Evolutionary conservation across 2,888 invertebrate species (phyloP).

Genomic region (Drepanosiphum platanoidis): DNA sequence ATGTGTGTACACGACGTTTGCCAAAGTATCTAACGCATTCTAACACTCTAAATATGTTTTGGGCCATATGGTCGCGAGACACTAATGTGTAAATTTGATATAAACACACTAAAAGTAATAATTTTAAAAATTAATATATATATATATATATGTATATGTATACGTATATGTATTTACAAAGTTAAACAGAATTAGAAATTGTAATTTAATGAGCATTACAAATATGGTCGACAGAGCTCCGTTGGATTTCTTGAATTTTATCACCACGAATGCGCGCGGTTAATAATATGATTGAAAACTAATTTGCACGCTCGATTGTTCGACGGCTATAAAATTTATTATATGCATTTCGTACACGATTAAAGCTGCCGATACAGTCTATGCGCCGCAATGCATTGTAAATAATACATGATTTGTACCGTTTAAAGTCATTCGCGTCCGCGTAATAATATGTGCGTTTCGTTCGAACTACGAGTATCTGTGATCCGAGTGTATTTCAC

Average conservation of each 20-base stretch:
- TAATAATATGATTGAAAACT: background rate
- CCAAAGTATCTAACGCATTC: slow-evolving; percentile 16
- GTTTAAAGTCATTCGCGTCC: too few relatives aligned
- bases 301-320: background rate
- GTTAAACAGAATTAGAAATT: slow-evolving; percentile 6
- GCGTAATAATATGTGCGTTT: too few relatives aligned
- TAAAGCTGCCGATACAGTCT: background rate
- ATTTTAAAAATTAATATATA: slow-evolving; percentile 16
- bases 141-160: too few relatives aligned
- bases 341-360: background rate
- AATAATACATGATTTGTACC: too few relatives aligned
- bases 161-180: too few relatives aligned
- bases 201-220: background rate
- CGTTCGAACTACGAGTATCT: too few relatives aligned
- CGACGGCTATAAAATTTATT: background rate
- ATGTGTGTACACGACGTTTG: slow-evolving; percentile 7
- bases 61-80: slow-evolving; percentile 3
- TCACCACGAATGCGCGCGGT: background rate
- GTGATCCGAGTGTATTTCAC: too few relatives aligned
- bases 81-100: slow-evolving; percentile 17
- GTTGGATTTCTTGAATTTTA: background rate
- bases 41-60: slow-evolving; percentile 37
- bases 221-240: background rate
- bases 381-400: too few relatives aligned
- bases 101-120: background rate